Evolutionary conservation across 2,888 invertebrate species (phyloP), one percentile per base, ranked within the genome.

Genomic region (Dendrolimus houi): DNA sequence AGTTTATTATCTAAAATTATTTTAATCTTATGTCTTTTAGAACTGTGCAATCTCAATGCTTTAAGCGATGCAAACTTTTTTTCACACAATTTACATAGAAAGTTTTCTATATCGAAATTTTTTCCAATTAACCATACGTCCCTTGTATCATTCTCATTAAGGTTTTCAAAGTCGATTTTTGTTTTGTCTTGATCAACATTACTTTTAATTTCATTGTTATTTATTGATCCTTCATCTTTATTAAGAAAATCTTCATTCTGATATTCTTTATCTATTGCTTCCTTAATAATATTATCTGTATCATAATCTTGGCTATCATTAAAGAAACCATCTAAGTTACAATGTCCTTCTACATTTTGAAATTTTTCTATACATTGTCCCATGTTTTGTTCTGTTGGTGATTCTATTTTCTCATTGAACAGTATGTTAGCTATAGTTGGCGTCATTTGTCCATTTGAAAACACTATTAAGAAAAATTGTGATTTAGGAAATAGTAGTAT

Each of bases 351-450:
- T 1, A 68, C 66, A 53, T 67, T 54, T 56, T 70, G 59, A 42
- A 60, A 71, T 47, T 67, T 60, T 58, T 73, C 72, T 53, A 65
- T 70, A 53, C 60, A 60, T 52, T 64, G 63, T 41, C 65, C 66
- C 1, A 62, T 56, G 10, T 58, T 55, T 41, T 59, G 62, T 52
- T 52, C 55, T 60, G 56, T 65, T 17, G 54, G 59, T 47, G 65
- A 56, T n/a, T 76, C 71, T 1, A 71, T 55, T 64, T 72, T 74
- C 9, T 70, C 72, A 7, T 85, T 87, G 64, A 86, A 87, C 10
- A 88, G 62, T 66, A 88, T 82, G n/a, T 82, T 81, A 42, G 71
- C 74, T 61, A 88, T 85, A 8, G 79, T 72, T 3, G 88, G 87
- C 2, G 88, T 87, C 0, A 82, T 76, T 1, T 76, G 73, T 17